These are phyloP conservation scores for Nerophis ophidion DNA, from an alignment of 2,113 vertebrate genomes.

Conservation along the genomic window DNA sequence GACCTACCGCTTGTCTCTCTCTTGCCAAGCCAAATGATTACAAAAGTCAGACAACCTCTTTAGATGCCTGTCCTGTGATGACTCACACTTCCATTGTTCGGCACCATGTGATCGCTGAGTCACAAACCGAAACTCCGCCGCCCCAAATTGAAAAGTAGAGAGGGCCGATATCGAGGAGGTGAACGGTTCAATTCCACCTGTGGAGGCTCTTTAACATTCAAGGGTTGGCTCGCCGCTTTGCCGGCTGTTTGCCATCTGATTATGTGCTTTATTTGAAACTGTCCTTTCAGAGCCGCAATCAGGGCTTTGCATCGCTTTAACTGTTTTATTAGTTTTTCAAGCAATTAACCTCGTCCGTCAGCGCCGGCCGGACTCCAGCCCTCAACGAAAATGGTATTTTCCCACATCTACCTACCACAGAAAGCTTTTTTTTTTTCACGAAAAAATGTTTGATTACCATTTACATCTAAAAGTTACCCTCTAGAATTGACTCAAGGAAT, in stretches of 20 bases:
- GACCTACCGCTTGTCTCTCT: too few species aligned
- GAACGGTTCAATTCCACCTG: conserved; percentile 43
- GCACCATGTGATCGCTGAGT: conserved; percentile 24
- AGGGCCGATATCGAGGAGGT: conserved; percentile 25
- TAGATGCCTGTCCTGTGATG: conserved; percentile 13
- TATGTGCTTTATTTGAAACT: conserved; percentile 53
- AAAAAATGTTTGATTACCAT: conserved; percentile 35
- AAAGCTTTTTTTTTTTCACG: conserved; percentile 18
- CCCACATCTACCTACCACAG: conserved; percentile 20
- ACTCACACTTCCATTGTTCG: conserved; percentile 6
- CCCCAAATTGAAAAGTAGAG: conserved; percentile 46
- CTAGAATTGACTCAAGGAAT: too few species aligned
- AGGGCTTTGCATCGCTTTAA: conserved; percentile 40
- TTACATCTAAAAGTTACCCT: neutral
- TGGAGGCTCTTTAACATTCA: conserved; percentile 29
- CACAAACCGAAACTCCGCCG: conserved; percentile 34
- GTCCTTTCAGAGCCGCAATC: conserved; percentile 45
- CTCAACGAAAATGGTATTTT: conserved; percentile 28
- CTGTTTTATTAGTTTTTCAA: conserved; percentile 47
- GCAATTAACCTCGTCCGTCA: conserved; percentile 48
- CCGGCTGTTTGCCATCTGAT: conserved; percentile 46
- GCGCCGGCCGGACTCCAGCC: conserved; percentile 29
- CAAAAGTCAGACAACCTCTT: conserved; percentile 8
- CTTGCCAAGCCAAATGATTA: neutral
- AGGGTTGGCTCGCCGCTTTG: conserved; percentile 34